Conservation (phyloP, 2,888 invertebrate genomes). For the Ctenicera cuprea region DNA sequence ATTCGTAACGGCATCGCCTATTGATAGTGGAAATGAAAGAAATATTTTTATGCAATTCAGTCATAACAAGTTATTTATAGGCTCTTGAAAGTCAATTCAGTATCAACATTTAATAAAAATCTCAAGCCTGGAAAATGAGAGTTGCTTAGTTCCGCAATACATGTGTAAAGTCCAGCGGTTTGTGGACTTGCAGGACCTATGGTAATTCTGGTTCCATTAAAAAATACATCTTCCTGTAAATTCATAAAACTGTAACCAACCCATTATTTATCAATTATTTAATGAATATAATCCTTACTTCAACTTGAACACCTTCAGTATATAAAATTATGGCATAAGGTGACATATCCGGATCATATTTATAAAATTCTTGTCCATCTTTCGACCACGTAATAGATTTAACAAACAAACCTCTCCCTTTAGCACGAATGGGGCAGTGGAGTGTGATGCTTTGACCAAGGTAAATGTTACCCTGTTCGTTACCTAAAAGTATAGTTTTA, state of each 20-base stretch:
- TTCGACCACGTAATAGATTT: constrained; percentile 28
- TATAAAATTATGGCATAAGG: constrained; percentile 1
- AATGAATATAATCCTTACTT: not conserved
- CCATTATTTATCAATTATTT: too few relatives aligned
- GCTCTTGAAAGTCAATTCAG: not conserved
- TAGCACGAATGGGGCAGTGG: constrained; percentile 19
- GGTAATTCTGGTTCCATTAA: constrained; percentile 17
- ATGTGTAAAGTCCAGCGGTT: constrained; percentile 22
- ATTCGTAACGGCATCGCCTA: too few relatives aligned
- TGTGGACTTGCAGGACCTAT: constrained; percentile 8
- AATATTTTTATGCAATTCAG: too few relatives aligned
- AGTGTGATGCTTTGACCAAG: constrained; percentile 12
- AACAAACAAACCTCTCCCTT: constrained; percentile 6
- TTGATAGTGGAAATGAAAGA: too few relatives aligned
- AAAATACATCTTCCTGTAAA: constrained; percentile 23
- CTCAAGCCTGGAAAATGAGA: constrained; percentile 14
- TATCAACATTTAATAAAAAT: constrained; percentile 16
- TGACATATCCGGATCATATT: constrained; percentile 16
- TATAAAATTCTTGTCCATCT: constrained; percentile 26
- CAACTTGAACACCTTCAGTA: constrained; percentile 15
- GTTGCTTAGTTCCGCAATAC: constrained; percentile 13
- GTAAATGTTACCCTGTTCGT: not conserved
- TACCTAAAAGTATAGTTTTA: too few relatives aligned
- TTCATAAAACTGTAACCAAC: not conserved
- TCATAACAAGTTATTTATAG: too few relatives aligned